Evolutionary conservation across 2,888 invertebrate genomes (phyloP).

Genomic region (Cancer borealis): DNA sequence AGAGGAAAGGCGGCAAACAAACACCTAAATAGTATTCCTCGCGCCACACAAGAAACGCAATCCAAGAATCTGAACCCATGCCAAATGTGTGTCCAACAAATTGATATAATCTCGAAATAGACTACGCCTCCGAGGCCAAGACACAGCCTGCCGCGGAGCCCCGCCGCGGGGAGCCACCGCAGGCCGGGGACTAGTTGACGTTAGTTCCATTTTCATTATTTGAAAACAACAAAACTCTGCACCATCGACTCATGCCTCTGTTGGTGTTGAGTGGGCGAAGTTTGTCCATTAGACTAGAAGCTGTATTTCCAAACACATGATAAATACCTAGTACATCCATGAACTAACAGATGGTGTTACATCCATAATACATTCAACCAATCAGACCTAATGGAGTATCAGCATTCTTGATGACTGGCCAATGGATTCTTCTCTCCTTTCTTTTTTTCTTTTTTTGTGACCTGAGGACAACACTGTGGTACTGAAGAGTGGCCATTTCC

Average conservation of each 20-base stretch:
- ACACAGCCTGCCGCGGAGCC: not conserved
- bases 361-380: conserved; percentile 1
- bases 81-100: not conserved
- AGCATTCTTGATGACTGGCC: not conserved
- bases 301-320: not conserved
- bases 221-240: not conserved
- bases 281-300: not conserved
- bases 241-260: not conserved
- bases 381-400: not conserved
- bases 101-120: not conserved
- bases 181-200: not conserved
- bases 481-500: not conserved
- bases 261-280: not conserved
- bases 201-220: not conserved
- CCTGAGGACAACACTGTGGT: not conserved
- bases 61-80: not conserved
- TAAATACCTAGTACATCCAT: not conserved
- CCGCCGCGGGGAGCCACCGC: not conserved
- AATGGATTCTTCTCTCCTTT: not conserved
- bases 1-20: not conserved
- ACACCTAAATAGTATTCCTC: not conserved
- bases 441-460: not conserved
- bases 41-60: not conserved
- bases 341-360: not conserved
- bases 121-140: conserved; percentile 2